These are phyloP conservation scores for Trochalopteron elliotii DNA, from an alignment of 2,113 vertebrate genomes.

Conservation along the genomic window DNA sequence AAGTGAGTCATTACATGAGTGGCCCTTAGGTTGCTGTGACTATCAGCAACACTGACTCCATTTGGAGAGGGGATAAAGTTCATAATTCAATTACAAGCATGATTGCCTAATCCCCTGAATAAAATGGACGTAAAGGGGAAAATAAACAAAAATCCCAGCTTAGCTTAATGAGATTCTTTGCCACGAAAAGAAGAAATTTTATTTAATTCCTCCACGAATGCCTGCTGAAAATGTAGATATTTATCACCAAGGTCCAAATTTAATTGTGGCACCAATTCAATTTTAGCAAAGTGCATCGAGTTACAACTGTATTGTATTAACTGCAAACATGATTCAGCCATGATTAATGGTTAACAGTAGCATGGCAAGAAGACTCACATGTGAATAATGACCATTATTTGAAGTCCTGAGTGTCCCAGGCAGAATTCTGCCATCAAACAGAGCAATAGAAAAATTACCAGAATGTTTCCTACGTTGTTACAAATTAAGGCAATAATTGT, in stretches of 20 bases:
- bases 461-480: not conserved
- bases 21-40: not conserved
- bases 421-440: not conserved
- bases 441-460: not conserved
- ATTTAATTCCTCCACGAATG: not conserved
- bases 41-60: not conserved
- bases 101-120: not conserved
- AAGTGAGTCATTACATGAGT: not conserved
- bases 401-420: not conserved
- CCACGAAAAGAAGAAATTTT: not conserved
- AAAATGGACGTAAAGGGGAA: not conserved
- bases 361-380: not conserved
- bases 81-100: constrained; percentile 48
- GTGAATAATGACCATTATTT: not conserved
- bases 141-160: constrained; percentile 2
- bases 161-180: not conserved
- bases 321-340: not conserved
- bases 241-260: not conserved
- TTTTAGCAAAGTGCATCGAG: not conserved
- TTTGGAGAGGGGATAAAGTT: not conserved
- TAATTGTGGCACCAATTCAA: not conserved
- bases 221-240: not conserved
- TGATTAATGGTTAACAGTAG: not conserved
- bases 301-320: not conserved
- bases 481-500: not conserved